phyloP scores from a whole-genome alignment of 2,888 invertebrate genomes.

The Germaria angustata region DNA sequence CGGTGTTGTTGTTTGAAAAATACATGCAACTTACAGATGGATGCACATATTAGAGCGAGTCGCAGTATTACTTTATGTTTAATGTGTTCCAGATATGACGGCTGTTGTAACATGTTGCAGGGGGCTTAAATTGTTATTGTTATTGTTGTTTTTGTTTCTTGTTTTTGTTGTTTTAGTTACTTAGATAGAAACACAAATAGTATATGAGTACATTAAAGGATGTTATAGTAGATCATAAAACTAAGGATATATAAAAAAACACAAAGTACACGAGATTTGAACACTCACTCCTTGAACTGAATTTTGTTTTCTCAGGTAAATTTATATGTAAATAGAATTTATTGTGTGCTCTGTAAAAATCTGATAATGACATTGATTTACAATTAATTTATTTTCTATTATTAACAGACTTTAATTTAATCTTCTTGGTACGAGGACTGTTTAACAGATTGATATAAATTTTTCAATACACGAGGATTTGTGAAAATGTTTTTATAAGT shows the following conservation, averaged over 20 bases:
- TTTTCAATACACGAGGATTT: no score
- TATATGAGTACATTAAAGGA: neutral
- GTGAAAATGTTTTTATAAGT: no score
- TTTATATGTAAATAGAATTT: no score
- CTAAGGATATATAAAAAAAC: no score
- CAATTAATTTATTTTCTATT: neutral
- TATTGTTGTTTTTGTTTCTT: neutral
- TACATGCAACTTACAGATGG: neutral
- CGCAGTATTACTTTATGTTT: constrained; percentile 26
- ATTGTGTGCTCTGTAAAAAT: neutral
- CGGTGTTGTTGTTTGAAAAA: neutral
- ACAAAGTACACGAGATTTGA: no score
- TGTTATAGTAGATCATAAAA: neutral
- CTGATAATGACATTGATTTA: constrained; percentile 44
- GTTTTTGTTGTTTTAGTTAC: no score
- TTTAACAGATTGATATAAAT: no score
- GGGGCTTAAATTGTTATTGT: neutral
- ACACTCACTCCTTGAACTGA: no score
- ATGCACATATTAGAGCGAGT: neutral
- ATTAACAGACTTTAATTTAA: neutral
- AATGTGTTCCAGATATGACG: constrained; percentile 17
- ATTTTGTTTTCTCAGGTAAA: no score
- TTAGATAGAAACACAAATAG: neutral
- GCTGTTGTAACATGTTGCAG: constrained; percentile 35
- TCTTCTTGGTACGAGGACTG: neutral